Base-by-base conservation (phyloP, 2,797 vertebrate species). In the Bradypodion pumilum region DNA sequence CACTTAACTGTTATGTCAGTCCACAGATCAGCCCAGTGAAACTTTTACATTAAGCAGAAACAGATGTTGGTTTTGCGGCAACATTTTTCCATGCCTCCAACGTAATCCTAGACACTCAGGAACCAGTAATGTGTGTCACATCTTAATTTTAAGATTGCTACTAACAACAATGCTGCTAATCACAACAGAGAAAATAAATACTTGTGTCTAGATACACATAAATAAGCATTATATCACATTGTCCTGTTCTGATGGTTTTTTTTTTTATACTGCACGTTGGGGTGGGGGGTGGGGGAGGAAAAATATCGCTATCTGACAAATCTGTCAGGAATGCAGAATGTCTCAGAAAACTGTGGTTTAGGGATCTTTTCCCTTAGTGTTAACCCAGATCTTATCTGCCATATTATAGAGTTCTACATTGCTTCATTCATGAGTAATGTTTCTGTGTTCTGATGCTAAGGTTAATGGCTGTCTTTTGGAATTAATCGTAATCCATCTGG, bases 1-100 rank as follows among this genome's bases (percentile, higher is more conserved):
- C 80, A 89, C 91, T 91, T 89, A 90, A 79, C 83, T 79, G 86
- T 85, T 88, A 75, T 88, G 74, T 85, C 89, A 85, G 90, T 85
- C 52, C 52, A 19, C 80, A 80, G 90, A 89, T 92, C 91, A 90
- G 86, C 82, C 83, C 79, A 70, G 80, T 80, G 77, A 46, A 77
- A 86, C 74, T 85, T 85, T 80, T 76, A 60, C 56, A 74, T 86
- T 89, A 78, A 91, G 87, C 89, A 92, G 88, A 92, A 85, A 88
- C 89, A 92, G 88, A 87, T 85, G 89, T 9, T 8, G 80, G 77
- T 42, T 82, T 86, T 87, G 15, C 74, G 88, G 90, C 74, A 89
- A 86, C 77, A 72, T 2, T 86, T n/a, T 92, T 86, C 35, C 78
- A 25, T 89, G 80, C 84, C 85, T 93, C 84, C 89, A 89, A 88